phyloP scores from a whole-genome alignment of 2,888 invertebrate genomes.

The Drosophila tanythrix region DNA sequence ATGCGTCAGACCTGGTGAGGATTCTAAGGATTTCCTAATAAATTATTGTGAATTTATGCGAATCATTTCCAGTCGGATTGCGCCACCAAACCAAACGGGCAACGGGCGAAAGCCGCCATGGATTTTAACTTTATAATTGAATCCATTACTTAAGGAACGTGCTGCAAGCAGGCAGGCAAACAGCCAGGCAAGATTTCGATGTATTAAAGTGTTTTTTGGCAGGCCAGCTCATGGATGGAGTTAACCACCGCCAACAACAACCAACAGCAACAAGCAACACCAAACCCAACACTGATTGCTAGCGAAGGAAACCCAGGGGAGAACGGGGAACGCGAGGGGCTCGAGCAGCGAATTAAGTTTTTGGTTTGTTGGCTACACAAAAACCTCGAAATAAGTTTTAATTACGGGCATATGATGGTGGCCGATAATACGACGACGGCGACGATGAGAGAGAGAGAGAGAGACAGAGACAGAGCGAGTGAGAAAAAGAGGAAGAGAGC shows the following conservation, averaged over 20 bases:
- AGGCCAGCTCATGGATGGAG: constrained; percentile 21
- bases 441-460: constrained; percentile 22
- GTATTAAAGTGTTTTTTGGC: constrained; percentile 72
- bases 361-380: constrained; percentile 77
- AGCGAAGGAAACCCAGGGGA: background rate
- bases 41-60: constrained; percentile 82
- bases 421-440: constrained; percentile 67
- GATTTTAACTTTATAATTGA: constrained; percentile 80
- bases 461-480: background rate
- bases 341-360: constrained; percentile 68
- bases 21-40: constrained; percentile 78
- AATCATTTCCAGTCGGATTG: constrained; percentile 80
- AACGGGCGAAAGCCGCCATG: constrained; percentile 61
- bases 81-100: constrained; percentile 37
- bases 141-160: constrained; percentile 79
- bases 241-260: constrained; percentile 31
- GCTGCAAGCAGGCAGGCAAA: constrained; percentile 45
- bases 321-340: background rate
- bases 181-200: constrained; percentile 74
- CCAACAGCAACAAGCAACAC: constrained; percentile 12
- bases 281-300: constrained; percentile 44
- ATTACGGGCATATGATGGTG: constrained; percentile 81
- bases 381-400: constrained; percentile 79
- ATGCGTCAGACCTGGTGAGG: constrained; percentile 34
- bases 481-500: constrained; percentile 8